phyloP scores from a whole-genome alignment of 2,888 invertebrate species.

The Cryptocephalus moraei region DNA sequence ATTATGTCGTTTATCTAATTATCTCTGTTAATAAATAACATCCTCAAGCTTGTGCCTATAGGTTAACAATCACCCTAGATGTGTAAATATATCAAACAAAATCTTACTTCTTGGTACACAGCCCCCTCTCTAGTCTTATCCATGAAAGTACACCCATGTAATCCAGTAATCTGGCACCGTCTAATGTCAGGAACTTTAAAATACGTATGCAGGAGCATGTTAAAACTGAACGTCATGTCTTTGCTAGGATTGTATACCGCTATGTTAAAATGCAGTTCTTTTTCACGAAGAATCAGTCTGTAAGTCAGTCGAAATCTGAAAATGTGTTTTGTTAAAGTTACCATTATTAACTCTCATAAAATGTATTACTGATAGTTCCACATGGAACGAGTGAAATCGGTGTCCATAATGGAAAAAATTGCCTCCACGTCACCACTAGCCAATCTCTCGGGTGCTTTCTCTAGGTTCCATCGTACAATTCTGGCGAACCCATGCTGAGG shows the following conservation, averaged over 20 bases:
- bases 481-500: slow-evolving; percentile 96
- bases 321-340: background rate
- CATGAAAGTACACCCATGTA: slow-evolving; percentile 69
- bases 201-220: slow-evolving; percentile 88
- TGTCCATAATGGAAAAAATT: slow-evolving; percentile 85
- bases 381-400: slow-evolving; percentile 84
- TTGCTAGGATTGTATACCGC: slow-evolving; percentile 91
- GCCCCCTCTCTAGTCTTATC: slow-evolving; percentile 77
- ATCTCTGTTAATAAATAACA: too few relatives aligned
- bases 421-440: slow-evolving; percentile 89
- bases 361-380: slow-evolving; percentile 75
- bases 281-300: slow-evolving; percentile 80
- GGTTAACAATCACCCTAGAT: too few relatives aligned
- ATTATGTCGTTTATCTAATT: too few relatives aligned
- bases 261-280: slow-evolving; percentile 86
- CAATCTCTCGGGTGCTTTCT: slow-evolving; percentile 77
- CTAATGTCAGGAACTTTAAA: slow-evolving; percentile 92
- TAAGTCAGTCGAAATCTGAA: slow-evolving; percentile 83
- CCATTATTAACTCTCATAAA: background rate
- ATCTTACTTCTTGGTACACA: slow-evolving; percentile 63
- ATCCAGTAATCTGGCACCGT: slow-evolving; percentile 83
- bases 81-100: too few relatives aligned
- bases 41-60: too few relatives aligned
- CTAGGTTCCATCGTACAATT: slow-evolving; percentile 83
- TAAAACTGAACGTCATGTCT: slow-evolving; percentile 83